Base-by-base conservation (phyloP, 2,888 invertebrate species). In the Eledone cirrhosa region DNA sequence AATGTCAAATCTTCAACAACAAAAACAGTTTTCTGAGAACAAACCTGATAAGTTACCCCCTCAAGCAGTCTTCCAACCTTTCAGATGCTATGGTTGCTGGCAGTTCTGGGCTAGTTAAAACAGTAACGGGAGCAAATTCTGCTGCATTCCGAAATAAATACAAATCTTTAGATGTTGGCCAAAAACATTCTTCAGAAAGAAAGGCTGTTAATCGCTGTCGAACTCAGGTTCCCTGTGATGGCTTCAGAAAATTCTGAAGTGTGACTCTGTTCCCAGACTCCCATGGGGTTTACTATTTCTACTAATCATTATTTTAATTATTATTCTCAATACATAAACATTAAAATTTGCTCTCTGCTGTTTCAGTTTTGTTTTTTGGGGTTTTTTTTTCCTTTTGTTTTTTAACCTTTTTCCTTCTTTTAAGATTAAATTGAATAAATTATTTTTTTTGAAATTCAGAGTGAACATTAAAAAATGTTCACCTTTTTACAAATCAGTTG, bases 181-280 rank as follows among this genome's bases (percentile, higher is more conserved):
- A 72, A 33, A 72, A 72, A 41, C 29, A 72, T 72, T 72, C 22
- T 72, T 33, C 72, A 22, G 72, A 72, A 2, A 31, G 72, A 22
- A 72, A 72, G 41, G 31, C 4, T 72, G 4, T 41, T 22, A 41
- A 41, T 13, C 41, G 72, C 3, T 41, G 67, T 2, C 27, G 33
- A 2, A 41, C 72, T 72, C n/a, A 27, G 2, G 29, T 72, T 33
- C 72, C 22, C 5, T 72, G 72, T 72, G 27, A 31, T 19, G 33
- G 33, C 41, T 72, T 72, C 72, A 33, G 72, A 24, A 72, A 72
- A 31, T 72, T n/a, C 72, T 72, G 33, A 72, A 72, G 31, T 72
- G 72, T 72, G 72, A 41, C 33, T n/a, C 41, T 72, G n/a, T 31
- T 33, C 22, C 29, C 67, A 67, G 33, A 22, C 33, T 72, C 41